Evolutionary conservation across 2,113 vertebrate genomes (phyloP).

Genomic region (Rana temporaria): DNA sequence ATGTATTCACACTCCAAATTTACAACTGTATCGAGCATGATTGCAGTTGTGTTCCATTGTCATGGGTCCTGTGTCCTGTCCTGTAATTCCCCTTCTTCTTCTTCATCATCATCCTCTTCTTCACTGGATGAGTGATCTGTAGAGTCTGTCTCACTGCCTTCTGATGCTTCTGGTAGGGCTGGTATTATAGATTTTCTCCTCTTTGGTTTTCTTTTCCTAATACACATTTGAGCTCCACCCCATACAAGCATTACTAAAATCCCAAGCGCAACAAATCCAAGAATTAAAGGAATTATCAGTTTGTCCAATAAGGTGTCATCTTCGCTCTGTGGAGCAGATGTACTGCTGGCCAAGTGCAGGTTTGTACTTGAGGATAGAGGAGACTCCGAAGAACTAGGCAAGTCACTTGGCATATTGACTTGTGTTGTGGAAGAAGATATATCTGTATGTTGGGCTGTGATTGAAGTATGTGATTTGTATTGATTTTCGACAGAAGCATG

Average conservation of each 20-base stretch:
- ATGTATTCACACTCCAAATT: background rate
- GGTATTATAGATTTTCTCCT: constrained; percentile 51
- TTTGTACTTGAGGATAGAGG: background rate
- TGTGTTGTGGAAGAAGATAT: background rate
- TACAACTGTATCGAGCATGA: background rate
- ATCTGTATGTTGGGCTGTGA: background rate
- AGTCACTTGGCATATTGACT: constrained; percentile 15
- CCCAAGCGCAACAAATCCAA: constrained; percentile 44
- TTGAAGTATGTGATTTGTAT: background rate
- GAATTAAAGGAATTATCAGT: constrained; percentile 43
- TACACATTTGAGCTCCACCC: constrained; percentile 52
- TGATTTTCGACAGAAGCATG: no score
- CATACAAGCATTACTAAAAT: constrained; percentile 44
- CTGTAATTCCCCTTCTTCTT: constrained; percentile 31
- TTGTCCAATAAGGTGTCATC: constrained; percentile 37
- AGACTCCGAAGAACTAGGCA: background rate
- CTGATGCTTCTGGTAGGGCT: background rate
- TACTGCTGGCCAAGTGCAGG: background rate
- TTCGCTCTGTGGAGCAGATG: background rate
- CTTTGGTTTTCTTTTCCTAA: constrained; percentile 44
- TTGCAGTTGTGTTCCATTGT: background rate
- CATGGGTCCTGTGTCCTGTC: constrained; percentile 38
- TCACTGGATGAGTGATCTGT: constrained; percentile 52
- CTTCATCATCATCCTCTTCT: background rate
- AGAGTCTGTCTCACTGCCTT: constrained; percentile 47